A percentile compares a stretch with the other conserved stretches of the same genome.
phyloP scores from a whole-genome alignment of 2,888 invertebrate genomes.

The Tholera decimalis region DNA sequence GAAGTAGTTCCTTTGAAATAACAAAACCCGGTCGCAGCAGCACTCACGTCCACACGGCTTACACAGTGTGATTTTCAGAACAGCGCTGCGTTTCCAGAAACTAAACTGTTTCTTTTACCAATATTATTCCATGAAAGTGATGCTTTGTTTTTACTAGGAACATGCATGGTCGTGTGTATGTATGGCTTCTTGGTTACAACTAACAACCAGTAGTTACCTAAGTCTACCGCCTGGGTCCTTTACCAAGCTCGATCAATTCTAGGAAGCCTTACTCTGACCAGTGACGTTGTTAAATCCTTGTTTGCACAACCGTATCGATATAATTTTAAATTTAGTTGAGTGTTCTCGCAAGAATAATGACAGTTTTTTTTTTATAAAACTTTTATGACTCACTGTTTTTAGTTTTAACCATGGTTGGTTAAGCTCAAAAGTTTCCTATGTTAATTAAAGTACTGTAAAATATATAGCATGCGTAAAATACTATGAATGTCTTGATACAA shows the following conservation, averaged over 20 bases:
- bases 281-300: background rate
- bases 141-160: background rate
- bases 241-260: background rate
- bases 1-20: background rate
- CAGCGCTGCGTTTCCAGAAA: background rate
- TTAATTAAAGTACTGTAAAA: too few species aligned
- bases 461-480: too few species aligned
- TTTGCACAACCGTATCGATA: constrained; percentile 21
- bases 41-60: background rate
- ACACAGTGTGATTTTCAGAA: background rate
- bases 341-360: background rate
- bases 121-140: background rate
- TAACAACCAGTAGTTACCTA: constrained; percentile 13
- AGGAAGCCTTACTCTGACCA: constrained; percentile 14
- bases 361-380: background rate
- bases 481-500: too few species aligned
- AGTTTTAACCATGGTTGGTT: too few species aligned
- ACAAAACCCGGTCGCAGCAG: background rate
- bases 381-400: too few species aligned
- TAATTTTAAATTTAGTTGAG: constrained; percentile 1
- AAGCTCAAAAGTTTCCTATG: too few species aligned
- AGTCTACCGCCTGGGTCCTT: background rate
- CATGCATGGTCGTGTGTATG: background rate
- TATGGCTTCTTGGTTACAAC: background rate
- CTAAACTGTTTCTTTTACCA: background rate